phyloP scores from a whole-genome alignment of 2,797 vertebrate genomes.

The Distichodus sexfasciatus region DNA sequence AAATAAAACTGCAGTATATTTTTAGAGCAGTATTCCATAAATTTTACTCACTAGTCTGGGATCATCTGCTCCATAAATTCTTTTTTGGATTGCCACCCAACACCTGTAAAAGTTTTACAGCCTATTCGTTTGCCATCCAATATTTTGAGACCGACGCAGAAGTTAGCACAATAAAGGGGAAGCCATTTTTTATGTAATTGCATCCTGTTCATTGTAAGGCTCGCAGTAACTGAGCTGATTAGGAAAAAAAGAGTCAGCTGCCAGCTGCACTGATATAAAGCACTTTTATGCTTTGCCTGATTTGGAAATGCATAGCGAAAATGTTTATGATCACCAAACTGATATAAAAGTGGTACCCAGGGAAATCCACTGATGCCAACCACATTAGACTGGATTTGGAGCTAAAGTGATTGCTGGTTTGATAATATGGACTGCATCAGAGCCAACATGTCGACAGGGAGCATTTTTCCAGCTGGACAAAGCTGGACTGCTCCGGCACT shows the following conservation, averaged over 20 bases:
- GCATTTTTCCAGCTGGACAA: not conserved
- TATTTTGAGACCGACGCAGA: conserved; percentile 14
- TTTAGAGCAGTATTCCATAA: not conserved
- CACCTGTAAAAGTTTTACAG: not conserved
- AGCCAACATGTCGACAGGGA: not conserved
- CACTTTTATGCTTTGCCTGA: conserved; percentile 41
- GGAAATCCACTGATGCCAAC: not conserved
- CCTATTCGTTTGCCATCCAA: not conserved
- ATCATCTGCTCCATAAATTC: conserved; percentile 13
- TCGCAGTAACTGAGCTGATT: conserved; percentile 34
- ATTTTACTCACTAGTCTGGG: not conserved
- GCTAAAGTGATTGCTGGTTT: conserved; percentile 19
- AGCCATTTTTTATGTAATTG: conserved; percentile 36
- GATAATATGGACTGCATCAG: not conserved
- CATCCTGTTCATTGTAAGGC: conserved; percentile 22
- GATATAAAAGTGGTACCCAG: conserved; percentile 26
- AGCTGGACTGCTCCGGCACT: not conserved
- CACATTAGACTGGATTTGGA: not conserved
- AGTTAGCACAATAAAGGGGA: conserved; percentile 19
- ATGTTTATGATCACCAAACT: conserved; percentile 37
- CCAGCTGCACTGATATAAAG: conserved; percentile 48
- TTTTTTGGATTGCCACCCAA: not conserved
- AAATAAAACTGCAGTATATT: conserved; percentile 10
- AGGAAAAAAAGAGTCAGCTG: conserved; percentile 37
- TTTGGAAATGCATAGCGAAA: conserved; percentile 27